Percentiles rank a stretch among this genome's conserved stretches.
Conservation (phyloP, 2,113 vertebrate genomes). For the Urocynchramus pylzowi region DNA sequence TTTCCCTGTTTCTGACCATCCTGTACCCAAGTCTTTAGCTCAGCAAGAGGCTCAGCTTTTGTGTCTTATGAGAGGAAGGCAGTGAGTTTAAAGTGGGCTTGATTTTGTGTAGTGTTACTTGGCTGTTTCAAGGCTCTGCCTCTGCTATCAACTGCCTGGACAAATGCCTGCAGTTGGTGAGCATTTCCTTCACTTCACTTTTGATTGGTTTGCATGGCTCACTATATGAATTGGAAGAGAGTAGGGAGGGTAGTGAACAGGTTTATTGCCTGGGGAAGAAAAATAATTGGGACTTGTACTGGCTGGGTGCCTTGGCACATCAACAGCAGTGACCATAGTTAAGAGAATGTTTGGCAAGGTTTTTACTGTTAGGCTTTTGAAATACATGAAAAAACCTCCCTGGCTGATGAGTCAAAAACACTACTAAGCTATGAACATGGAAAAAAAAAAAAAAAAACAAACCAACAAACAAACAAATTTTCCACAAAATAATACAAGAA, state of each 20-base stretch:
- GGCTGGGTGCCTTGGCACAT: slow-evolving; percentile 20
- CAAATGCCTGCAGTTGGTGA: background rate
- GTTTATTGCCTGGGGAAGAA: background rate
- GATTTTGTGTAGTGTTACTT: background rate
- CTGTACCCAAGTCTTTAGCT: background rate
- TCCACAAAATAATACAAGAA: background rate
- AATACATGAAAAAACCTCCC: background rate
- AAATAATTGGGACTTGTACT: slow-evolving; percentile 33
- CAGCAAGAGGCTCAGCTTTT: background rate
- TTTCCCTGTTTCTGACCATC: background rate
- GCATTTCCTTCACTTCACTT: background rate
- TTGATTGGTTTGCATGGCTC: background rate
- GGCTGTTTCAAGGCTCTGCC: background rate
- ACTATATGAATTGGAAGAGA: background rate
- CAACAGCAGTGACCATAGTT: background rate
- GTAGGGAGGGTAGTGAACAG: background rate
- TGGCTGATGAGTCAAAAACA: background rate
- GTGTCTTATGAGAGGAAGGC: background rate
- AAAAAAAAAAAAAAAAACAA: rapidly evolving
- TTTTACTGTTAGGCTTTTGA: background rate
- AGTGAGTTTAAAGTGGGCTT: background rate
- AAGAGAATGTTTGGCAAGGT: background rate
- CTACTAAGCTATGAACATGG: background rate
- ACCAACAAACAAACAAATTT: background rate
- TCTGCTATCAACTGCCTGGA: background rate